Conservation (phyloP, 2,797 vertebrate species). For the Dromococcyx pavoninus region DNA sequence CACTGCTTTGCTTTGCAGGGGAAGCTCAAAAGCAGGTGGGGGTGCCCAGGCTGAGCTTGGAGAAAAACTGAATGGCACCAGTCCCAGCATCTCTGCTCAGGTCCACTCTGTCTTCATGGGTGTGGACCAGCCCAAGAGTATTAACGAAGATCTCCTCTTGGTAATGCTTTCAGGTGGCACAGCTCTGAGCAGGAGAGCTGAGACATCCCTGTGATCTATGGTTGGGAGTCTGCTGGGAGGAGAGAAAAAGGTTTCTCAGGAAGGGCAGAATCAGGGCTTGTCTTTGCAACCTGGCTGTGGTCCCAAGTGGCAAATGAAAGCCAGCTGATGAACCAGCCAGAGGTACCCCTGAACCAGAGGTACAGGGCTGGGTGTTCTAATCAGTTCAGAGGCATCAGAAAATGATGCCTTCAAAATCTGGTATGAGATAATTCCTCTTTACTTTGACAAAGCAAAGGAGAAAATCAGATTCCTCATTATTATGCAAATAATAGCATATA, state of each 20-base stretch:
- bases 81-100: not conserved
- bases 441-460: not conserved
- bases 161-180: not conserved
- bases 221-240: not conserved
- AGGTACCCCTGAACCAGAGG: too few relatives aligned
- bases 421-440: not conserved
- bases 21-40: not conserved
- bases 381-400: not conserved
- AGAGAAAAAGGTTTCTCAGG: not conserved
- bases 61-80: not conserved
- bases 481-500: slow-evolving; percentile 43
- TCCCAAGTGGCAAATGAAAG: too few relatives aligned
- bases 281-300: not conserved
- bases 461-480: slow-evolving; percentile 16
- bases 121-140: too few relatives aligned
- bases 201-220: not conserved
- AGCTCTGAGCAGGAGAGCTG: not conserved
- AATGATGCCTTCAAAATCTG: not conserved
- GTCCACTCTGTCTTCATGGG: not conserved
- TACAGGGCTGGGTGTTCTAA: not conserved
- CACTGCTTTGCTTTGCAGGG: not conserved
- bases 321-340: too few relatives aligned
- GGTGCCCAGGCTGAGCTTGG: not conserved
- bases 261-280: not conserved
- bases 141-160: not conserved